Evolutionary conservation across 2,888 invertebrate species (phyloP), one percentile per base, ranked within the genome.

Genomic region (Syrista parreyssii): DNA sequence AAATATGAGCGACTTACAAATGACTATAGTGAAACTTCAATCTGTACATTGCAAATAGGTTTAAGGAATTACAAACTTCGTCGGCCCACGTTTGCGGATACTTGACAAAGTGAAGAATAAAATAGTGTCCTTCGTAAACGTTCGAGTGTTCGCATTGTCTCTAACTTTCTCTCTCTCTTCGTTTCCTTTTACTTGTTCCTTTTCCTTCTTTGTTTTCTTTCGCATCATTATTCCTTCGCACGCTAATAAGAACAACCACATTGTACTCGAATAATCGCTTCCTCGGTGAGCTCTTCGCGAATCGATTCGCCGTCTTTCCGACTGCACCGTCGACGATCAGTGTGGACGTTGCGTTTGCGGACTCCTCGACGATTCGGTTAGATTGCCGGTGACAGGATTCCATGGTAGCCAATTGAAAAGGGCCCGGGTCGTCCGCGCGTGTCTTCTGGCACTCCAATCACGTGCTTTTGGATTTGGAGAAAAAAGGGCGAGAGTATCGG

Each of bases 21-120:
- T 79, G 79, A 80, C 79, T 55, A 55, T 55, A 23, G 55, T 55
- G 23, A 55, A 78, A 81, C 79, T 77, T 77, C 76, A 81, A 83
- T 55, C 80, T 82, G 78, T 83, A 80, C 81, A 83, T 81, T 78
- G 81, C 78, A 79, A 80, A 81, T n/a, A 75, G 75, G 73, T 76
- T 76, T 32, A 79, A 68, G 77, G 73, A 81, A 80, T 71, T 79
- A 79, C 76, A 79, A 78, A 74, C 75, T 80, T 77, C 74, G 77
- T 40, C 55, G 75, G 76, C 77, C 72, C 77, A 76, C 77, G 77
- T 78, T 78, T 81, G 79, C 81, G 81, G 79, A 79, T 73, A 77
- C 79, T 68, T 36, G 78, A 79, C 82, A 75, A 40, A 68, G 23
- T 12, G 40, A 36, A 69, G 72, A 33, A 23, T 71, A 71, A 71